Percentiles rank a stretch among this genome's conserved stretches.
These are phyloP conservation scores for Lasioglossum figueresi DNA, from an alignment of 2,888 invertebrate species.

Conservation along the genomic window DNA sequence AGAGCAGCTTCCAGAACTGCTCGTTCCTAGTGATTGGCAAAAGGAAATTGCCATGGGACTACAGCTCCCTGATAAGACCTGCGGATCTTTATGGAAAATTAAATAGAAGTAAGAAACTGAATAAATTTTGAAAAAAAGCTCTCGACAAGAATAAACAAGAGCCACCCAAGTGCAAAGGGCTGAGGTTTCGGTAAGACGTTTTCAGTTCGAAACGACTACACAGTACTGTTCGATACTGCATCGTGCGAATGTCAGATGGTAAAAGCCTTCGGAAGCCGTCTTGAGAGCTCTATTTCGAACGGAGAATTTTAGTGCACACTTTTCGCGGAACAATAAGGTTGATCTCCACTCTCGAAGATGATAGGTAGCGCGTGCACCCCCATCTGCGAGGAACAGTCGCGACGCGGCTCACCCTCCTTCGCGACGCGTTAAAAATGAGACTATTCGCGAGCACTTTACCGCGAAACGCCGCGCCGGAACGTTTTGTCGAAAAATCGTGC, in stretches of 20 bases:
- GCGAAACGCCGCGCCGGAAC: slow-evolving; percentile 69
- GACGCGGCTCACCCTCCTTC: slow-evolving; percentile 34
- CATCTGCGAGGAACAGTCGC: slow-evolving; percentile 5
- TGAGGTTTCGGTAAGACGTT: background rate
- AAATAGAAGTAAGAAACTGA: too few species aligned
- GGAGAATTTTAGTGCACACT: background rate
- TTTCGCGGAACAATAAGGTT: background rate
- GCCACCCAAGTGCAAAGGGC: too few species aligned
- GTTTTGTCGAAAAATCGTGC: slow-evolving; percentile 80
- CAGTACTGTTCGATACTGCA: background rate
- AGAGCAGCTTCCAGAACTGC: too few species aligned
- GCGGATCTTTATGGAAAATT: too few species aligned
- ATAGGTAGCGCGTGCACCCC: slow-evolving; percentile 29
- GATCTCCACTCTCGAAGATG: background rate
- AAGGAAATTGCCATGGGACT: background rate
- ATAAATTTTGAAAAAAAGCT: too few species aligned
- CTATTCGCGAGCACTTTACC: slow-evolving; percentile 79
- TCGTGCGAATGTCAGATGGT: background rate
- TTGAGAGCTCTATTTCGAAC: background rate
- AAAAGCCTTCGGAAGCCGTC: background rate
- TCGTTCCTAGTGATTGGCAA: background rate
- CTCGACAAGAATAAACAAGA: too few species aligned
- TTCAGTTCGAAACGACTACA: background rate
- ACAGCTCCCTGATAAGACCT: too few species aligned
- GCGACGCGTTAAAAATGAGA: slow-evolving; percentile 76